Base-by-base conservation (phyloP, 2,888 invertebrate genomes). In the Thereva nobilitata region DNA sequence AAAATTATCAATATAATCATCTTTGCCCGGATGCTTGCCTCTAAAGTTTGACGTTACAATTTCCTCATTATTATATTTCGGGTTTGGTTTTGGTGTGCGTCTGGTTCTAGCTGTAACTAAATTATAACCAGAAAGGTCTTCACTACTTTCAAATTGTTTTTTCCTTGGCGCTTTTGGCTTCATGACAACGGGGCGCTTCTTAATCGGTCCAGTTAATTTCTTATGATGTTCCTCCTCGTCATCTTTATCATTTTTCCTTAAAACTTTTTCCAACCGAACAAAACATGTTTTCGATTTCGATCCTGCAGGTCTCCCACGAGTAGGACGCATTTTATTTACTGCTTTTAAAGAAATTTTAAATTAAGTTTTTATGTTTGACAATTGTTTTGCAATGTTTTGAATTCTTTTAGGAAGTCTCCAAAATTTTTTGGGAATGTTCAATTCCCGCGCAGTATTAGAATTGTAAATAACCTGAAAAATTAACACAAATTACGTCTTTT, bases 41-140 rank as follows among this genome's bases (percentile, higher is more conserved):
- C 47, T 53, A 23, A 40, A 49, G 41, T 45, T 23, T 3, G 54
- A 50, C n/a, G 78, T 77, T 0, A 81, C 75, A 53, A 80, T 71
- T 67, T 79, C 78, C 3, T 79, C 79, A 71, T 79, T 79, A 5
- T 76, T 72, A 68, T 81, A 81, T 70, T 79, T 80, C 0, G 80
- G 80, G 76, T 81, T 81, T 47, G 81, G 81, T 69, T 81, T 81
- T 10, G 80, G 80, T 7, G 80, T 80, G 42, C 81, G 76, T 59
- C 79, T 73, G 1, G 80, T 75, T 9, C 80, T 54, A 9, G 69
- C 68, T 12, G 68, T 66, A 2, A 64, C 68, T 49, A 68, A 59
- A 64, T 59, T 64, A 59, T 67, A 68, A 12, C 61, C 61, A 8
- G 67, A 66, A n/a, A 67, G 41, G 59, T 70, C 70, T 41, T 68